Evolutionary conservation across 2,888 invertebrate species (phyloP).

Genomic region (Temnothorax ravouxi): DNA sequence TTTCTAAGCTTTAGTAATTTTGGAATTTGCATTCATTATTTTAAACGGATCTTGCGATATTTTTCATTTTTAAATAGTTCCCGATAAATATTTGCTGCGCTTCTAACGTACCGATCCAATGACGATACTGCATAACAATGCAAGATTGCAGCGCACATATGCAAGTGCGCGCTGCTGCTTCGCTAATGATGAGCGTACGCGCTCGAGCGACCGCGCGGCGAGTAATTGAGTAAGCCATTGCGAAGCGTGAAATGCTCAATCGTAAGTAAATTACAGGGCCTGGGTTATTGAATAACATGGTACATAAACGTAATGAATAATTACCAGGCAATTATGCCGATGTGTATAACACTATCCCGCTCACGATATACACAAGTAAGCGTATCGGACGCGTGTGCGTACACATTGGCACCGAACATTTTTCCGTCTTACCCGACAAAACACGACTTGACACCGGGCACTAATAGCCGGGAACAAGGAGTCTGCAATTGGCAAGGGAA

Average conservation of each 20-base stretch:
- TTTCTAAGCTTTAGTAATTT: neutral
- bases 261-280: conserved; percentile 72
- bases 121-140: conserved; percentile 49
- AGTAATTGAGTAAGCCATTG: conserved; percentile 73
- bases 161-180: conserved; percentile 36
- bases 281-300: conserved; percentile 74
- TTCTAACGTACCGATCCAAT: conserved; percentile 16
- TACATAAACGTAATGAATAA: conserved; percentile 77
- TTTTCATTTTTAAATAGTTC: neutral
- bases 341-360: conserved; percentile 35
- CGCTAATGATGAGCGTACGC: conserved; percentile 61
- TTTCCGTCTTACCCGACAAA: conserved; percentile 60
- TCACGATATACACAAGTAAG: conserved; percentile 5
- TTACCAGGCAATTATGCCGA: conserved; percentile 71
- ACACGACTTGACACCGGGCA: conserved; percentile 50
- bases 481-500: conserved; percentile 58
- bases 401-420: conserved; percentile 5
- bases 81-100: conserved; percentile 7
- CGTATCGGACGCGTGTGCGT: conserved; percentile 1
- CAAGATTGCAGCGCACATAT: conserved; percentile 42
- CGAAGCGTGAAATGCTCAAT: conserved; percentile 77
- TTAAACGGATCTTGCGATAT: neutral
- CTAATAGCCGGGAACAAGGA: conserved; percentile 57
- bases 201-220: conserved; percentile 60
- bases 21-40: neutral